Evolutionary conservation across 2,113 vertebrate genomes (phyloP), one percentile per base, ranked within the genome.

Genomic region (Gambusia affinis): DNA sequence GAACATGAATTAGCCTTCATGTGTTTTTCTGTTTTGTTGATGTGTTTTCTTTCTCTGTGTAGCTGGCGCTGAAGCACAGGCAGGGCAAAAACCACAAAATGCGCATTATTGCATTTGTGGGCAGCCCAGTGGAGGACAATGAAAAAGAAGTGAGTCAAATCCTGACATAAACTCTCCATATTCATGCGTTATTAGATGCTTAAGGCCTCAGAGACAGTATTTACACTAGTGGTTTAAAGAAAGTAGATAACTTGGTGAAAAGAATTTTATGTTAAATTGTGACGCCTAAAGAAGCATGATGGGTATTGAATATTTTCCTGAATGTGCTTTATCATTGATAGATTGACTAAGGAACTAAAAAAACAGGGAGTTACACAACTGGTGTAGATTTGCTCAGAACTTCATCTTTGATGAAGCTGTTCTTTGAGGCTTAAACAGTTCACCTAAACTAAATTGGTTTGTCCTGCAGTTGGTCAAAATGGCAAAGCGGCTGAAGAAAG

Each of bases 71-170:
- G 75, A 99, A 98, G 83, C 97, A 99, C 87, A 95, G 97, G 37
- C 97, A 99, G 67, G 97, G 97, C 42, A 99, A 99, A 93, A 99
- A 99, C 84, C 97, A 99, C 92, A 99, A 98, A 92, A 97, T 98
- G 97, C 92, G 97, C 2, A 98, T 99, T 88, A 96, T 99, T 3
- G 97, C 96, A 67, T 99, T 99, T 33, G 97, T 99, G 19, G 97
- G 97, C 19, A 99, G 97, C 85, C 97, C 97, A 0, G 96, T 99
- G 67, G 96, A 97, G 69, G 97, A 99, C 85, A 96, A 94, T 0
- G 97, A 99, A 89, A 99, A 98, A 82, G 97, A 99, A 0, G 97
- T 98, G 91, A 96, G 97, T 90, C 15, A 0, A 60, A 0, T 70
- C 60, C 19, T 27, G 37, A 28, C 14, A 17, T 29, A 8, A 61